Conservation (phyloP, 2,797 vertebrate genomes). For the Salarias fasciatus region DNA sequence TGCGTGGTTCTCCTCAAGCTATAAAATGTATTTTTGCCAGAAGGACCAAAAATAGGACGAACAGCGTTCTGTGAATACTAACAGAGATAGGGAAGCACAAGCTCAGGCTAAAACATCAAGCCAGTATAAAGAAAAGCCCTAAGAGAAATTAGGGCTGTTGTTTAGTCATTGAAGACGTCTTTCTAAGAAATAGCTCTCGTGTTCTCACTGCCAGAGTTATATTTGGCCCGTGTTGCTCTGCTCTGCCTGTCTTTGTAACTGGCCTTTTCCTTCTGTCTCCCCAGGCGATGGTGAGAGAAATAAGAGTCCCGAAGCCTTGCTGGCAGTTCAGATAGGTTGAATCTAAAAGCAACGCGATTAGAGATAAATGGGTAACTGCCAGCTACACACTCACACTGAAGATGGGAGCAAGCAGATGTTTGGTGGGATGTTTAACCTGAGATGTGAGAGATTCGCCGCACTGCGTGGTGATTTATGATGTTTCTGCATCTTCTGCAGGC, state of each 20-base stretch:
- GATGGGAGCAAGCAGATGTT: too few relatives aligned
- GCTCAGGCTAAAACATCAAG: constrained; percentile 10
- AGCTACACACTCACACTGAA: too few relatives aligned
- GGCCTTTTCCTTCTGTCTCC: constrained; percentile 17
- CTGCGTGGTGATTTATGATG: too few relatives aligned
- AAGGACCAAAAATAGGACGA: constrained; percentile 9
- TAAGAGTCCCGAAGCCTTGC: constrained; percentile 7
- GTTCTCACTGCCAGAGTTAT: constrained; percentile 47
- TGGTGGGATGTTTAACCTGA: too few relatives aligned
- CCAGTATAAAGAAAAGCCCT: constrained; percentile 13
- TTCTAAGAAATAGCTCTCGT: constrained; percentile 35
- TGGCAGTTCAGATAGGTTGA: background rate
- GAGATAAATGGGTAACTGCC: background rate
- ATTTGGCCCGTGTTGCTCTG: constrained; percentile 49
- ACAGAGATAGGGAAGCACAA: constrained; percentile 1
- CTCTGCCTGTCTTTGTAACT: constrained; percentile 27
- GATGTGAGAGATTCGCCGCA: too few relatives aligned
- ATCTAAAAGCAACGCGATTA: background rate
- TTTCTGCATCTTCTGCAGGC: too few relatives aligned
- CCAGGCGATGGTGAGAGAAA: constrained; percentile 27
- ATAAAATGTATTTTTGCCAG: constrained; percentile 26
- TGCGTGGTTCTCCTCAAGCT: constrained; percentile 22
- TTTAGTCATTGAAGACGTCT: constrained; percentile 15
- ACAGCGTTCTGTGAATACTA: background rate
- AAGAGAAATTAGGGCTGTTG: background rate